Evolutionary conservation across 2,888 invertebrate genomes (phyloP), one percentile per base, ranked within the genome.

Genomic region (Campopleginae sp.): DNA sequence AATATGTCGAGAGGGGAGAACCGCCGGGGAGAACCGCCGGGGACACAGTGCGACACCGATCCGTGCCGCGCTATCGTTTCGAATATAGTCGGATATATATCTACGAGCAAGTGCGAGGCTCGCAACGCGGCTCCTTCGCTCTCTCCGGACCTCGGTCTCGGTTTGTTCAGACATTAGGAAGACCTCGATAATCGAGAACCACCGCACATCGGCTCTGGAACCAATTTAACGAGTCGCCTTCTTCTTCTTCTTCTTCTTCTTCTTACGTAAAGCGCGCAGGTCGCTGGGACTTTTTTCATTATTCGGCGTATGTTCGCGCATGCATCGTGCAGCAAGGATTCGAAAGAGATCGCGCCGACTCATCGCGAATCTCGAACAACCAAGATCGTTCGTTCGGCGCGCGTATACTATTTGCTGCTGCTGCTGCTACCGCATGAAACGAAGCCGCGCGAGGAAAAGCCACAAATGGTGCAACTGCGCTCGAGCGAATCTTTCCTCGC

Each of bases 161-260:
- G 88, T 89, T 89, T 89, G 87, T 87, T 87, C 87, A 89, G 86
- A 80, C 85, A 89, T 89, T 89, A 89, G 88, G 85, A 87, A 79
- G 84, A 82, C 75, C 71, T 82, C 85, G 89, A 89, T 89, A 89
- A 89, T 89, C 87, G 87, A 77, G 84, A 80, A 82, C 58, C 33
- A 8, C n/a, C 38, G 66, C 42, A 19, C 58, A 2, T 12, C 78
- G 75, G 81, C 77, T 84, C 86, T 88, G 89, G 80, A 88, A 82
- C 88, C 80, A 87, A 87, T 88, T 88, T 88, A 88, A 88, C 89
- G 87, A 89, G 88, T 71, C 76, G 82, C 38, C 8, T 87, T 77
- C 83, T 51, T 27, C 48, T 80, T 86, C 86, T 89, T 89, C n/a
- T n/a, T n/a, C 8, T 87, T 77, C 83, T 51, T 27, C 48, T 80